Conservation (phyloP, 2,113 vertebrate genomes). For the Athene cunicularia region DNA sequence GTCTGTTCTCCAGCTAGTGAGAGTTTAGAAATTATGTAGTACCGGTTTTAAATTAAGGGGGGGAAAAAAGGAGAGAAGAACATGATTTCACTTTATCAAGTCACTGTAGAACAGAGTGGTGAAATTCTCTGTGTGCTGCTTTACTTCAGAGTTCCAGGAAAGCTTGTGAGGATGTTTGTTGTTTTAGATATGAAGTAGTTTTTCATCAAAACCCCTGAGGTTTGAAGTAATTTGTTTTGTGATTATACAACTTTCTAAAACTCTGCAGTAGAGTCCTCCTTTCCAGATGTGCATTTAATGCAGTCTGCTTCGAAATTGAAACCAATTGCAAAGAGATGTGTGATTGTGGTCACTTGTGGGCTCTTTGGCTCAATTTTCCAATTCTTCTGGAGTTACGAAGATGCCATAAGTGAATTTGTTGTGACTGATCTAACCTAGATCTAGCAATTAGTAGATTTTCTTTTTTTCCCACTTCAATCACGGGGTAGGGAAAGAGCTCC, state of each 20-base stretch:
- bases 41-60: background rate
- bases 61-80: background rate
- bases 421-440: background rate
- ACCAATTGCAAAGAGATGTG: background rate
- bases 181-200: background rate
- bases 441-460: background rate
- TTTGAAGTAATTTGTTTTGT: background rate
- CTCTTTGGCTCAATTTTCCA: background rate
- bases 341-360: background rate
- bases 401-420: background rate
- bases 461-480: background rate
- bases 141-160: background rate
- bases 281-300: background rate
- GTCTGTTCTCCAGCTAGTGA: background rate
- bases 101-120: background rate
- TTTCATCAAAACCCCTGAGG: background rate
- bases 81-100: background rate
- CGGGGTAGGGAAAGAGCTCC: background rate
- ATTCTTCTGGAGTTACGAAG: background rate
- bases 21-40: background rate
- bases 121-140: background rate
- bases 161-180: background rate
- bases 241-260: background rate
- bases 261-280: background rate
- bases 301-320: background rate